phyloP scores from a whole-genome alignment of 2,888 invertebrate genomes.

The Agrochola litura region DNA sequence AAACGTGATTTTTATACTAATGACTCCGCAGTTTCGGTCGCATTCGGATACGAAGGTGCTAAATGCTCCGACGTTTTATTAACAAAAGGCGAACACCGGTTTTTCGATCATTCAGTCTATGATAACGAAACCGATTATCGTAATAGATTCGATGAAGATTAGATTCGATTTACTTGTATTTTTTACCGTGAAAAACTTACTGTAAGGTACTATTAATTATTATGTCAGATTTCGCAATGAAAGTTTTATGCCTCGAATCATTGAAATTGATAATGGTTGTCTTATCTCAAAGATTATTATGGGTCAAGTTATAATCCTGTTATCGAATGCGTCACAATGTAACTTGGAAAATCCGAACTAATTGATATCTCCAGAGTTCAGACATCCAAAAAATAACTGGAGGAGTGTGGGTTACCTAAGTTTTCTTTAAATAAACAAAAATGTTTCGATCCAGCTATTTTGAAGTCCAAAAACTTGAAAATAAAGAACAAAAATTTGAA shows the following conservation, averaged over 20 bases:
- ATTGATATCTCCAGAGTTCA: neutral
- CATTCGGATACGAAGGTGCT: conserved; percentile 39
- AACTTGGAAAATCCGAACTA: neutral
- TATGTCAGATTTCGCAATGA: conserved; percentile 8
- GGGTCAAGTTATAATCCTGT: neutral
- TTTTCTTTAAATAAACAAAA: neutral
- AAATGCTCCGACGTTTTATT: conserved; percentile 12
- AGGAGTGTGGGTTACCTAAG: neutral
- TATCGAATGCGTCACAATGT: neutral
- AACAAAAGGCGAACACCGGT: neutral
- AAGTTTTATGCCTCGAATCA: conserved; percentile 11
- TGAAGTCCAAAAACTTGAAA: no score
- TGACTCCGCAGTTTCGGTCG: conserved; percentile 7
- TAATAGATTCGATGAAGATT: conserved; percentile 2
- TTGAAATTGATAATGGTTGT: neutral
- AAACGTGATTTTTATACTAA: conserved; percentile 60
- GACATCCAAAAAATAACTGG: neutral
- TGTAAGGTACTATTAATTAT: conserved; percentile 2
- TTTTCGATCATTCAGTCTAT: neutral
- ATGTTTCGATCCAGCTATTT: neutral
- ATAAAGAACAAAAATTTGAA: no score
- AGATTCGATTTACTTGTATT: neutral
- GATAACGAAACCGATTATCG: conserved; percentile 10
- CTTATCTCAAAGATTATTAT: conserved; percentile 11
- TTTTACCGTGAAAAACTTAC: neutral